These are phyloP conservation scores for Mus spretus DNA, from an alignment of 2,797 vertebrate species.

Conservation along the genomic window DNA sequence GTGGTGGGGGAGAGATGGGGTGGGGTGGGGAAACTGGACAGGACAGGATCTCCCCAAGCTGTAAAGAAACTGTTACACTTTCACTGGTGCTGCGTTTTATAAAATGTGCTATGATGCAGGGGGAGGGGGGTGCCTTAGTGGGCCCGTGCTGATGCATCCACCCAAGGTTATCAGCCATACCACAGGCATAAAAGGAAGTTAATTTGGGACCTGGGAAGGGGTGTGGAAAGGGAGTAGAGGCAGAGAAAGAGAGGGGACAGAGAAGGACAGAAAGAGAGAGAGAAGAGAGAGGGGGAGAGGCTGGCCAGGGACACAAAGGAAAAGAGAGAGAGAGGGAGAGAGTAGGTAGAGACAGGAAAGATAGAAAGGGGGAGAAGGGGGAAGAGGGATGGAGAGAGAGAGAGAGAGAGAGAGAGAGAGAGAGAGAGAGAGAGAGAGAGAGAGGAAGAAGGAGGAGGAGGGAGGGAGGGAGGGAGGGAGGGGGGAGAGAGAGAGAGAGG, in stretches of 20 bases:
- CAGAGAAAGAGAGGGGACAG: background rate
- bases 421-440: too few relatives aligned
- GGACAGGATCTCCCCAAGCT: too few relatives aligned
- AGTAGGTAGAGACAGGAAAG: too few relatives aligned
- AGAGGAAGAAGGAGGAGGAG: too few relatives aligned
- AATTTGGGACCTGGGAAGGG: background rate
- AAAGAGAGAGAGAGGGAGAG: too few relatives aligned
- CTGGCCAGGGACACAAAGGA: too few relatives aligned
- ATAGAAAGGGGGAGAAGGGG: too few relatives aligned
- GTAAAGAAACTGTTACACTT: background rate
- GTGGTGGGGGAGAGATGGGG: too few relatives aligned
- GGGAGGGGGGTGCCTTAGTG: background rate
- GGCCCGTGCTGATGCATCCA: background rate
- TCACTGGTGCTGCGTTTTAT: background rate
- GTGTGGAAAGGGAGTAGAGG: background rate
- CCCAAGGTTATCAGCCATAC: background rate
- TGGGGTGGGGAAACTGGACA: too few relatives aligned
- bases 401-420: background rate
- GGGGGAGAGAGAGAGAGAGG: background rate
- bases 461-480: background rate
- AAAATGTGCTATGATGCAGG: background rate
- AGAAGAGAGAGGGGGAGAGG: too few relatives aligned
- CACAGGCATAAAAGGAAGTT: background rate
- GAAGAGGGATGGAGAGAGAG: too few relatives aligned
- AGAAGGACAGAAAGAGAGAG: background rate